Base-by-base conservation (phyloP, 2,888 invertebrate genomes). In the Xanthorhoe designata region DNA sequence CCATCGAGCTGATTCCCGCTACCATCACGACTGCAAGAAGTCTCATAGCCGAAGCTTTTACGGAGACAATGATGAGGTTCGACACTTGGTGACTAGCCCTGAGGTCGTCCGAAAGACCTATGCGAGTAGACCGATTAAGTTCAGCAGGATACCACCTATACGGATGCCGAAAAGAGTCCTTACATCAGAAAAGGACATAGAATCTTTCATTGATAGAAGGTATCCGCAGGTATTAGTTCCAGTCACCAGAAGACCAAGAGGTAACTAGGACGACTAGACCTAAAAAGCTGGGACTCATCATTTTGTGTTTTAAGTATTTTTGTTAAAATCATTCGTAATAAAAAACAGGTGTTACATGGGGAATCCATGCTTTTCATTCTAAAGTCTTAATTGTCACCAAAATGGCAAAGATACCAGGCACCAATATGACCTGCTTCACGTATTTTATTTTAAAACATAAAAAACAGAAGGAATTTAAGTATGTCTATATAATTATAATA, bases 1-100 rank as follows among this genome's bases (percentile, higher is more conserved):
- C 1, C 86, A 88, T 59, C 79, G 68, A 58, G 62, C 38, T 0
- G 74, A 79, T 17, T 90, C 91, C 0, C 86, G 72, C 61, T 90
- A 90, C 59, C 91, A 90, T 56, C 53, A 70, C 1, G 66, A 74
- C 42, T 91, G 90, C 66, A 81, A 74, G 42, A 74, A 72, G 2
- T 50, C 70, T 10, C 60, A 66, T 6, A 65, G 54, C 29, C 74
- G 69, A 24, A 60, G 72, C 0, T 72, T 56, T 19, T 69, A 73
- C 24, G 61, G 56, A 57, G 75, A 80, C 47, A 60, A 35, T 17
- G 77, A 78, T 2, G 75, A 75, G 5, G 47, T 67, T 6, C 61
- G 69, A 17, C 72, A 74, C 52, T 8, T 72, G 49, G 42, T 70
- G 0, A 65, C 64, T 0, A 75, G 68, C 49, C 71, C 77, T 9